phyloP scores from a whole-genome alignment of 2,797 vertebrate species.

The Eurystomus glaucurus region DNA sequence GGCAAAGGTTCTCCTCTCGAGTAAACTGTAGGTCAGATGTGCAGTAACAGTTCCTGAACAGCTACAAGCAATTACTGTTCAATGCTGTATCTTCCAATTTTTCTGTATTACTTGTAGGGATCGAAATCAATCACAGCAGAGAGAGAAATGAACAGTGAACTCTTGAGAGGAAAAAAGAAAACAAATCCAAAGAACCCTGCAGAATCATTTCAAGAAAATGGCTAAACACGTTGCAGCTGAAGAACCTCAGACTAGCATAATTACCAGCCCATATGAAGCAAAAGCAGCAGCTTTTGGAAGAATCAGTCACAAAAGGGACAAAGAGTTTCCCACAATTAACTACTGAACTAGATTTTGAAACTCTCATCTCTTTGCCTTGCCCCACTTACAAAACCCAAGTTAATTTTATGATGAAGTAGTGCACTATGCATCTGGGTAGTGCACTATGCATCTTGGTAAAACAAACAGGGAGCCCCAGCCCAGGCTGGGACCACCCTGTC shows the following conservation, averaged over 20 bases:
- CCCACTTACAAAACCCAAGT: neutral
- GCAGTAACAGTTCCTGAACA: neutral
- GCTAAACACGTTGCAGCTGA: neutral
- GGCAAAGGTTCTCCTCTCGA: neutral
- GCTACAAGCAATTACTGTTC: neutral
- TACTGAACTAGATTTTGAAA: neutral
- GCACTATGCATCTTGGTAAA: neutral
- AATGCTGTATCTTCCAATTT: neutral
- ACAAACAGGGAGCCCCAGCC: neutral
- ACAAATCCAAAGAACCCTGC: neutral
- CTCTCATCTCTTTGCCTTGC: neutral
- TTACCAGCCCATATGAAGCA: neutral
- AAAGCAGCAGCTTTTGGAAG: neutral
- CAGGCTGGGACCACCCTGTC: neutral
- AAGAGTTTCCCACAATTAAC: neutral
- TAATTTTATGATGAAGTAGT: neutral
- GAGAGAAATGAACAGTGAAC: neutral
- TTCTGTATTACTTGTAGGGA: neutral
- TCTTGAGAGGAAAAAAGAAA: neutral
- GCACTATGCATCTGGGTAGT: accelerated
- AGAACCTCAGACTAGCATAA: neutral
- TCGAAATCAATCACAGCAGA: neutral
- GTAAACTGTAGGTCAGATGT: neutral
- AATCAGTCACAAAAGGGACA: neutral
- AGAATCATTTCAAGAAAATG: slow-evolving; percentile 34